Evolutionary conservation across 2,888 invertebrate species (phyloP).

Genomic region (Dasypolia templi): DNA sequence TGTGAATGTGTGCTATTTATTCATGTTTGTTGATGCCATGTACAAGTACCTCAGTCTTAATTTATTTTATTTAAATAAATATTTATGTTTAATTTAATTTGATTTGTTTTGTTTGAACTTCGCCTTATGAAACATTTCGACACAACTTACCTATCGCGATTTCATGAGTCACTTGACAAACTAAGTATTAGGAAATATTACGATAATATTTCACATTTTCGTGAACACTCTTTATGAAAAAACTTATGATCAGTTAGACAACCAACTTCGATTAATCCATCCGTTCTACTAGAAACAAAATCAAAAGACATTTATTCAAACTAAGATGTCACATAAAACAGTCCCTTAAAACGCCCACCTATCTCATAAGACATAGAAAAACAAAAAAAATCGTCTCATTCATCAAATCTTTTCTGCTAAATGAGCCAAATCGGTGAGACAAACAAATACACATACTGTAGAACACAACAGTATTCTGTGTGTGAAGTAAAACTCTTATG

Average conservation of each 20-base stretch:
- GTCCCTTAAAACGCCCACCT: too few species aligned
- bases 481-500: too few species aligned
- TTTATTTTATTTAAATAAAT: constrained; percentile 77
- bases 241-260: neutral
- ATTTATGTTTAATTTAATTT: constrained; percentile 66
- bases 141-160: neutral
- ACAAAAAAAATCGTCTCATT: neutral
- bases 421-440: neutral
- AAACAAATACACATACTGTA: too few species aligned
- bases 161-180: neutral
- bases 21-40: constrained; percentile 74
- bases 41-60: constrained; percentile 84
- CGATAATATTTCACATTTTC: neutral
- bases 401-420: neutral
- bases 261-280: neutral
- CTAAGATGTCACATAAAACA: too few species aligned
- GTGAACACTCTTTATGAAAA: neutral
- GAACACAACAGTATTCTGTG: neutral
- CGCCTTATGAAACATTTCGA: constrained; percentile 23
- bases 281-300: too few species aligned
- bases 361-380: too few species aligned
- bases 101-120: constrained; percentile 44
- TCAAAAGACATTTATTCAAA: too few species aligned
- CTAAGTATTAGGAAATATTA: neutral
- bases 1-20: constrained; percentile 70